phyloP scores from a whole-genome alignment of 2,888 invertebrate species.

The Leptopterna dolabrata region DNA sequence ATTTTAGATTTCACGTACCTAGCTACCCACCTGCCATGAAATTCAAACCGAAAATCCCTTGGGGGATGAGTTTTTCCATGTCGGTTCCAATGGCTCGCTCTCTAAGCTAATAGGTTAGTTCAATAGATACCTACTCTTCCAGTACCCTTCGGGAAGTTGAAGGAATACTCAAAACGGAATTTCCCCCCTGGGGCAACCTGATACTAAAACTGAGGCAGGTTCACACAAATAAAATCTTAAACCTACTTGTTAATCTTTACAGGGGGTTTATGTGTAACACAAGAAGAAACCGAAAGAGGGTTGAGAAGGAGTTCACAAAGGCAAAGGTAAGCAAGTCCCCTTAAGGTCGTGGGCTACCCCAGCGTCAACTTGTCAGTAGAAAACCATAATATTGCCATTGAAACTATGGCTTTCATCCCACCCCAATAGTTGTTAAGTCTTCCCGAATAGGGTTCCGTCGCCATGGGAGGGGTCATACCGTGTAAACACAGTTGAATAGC shows the following conservation, averaged over 20 bases:
- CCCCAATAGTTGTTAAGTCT: background rate
- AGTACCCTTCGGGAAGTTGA: too few relatives aligned
- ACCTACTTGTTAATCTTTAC: background rate
- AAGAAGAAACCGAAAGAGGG: background rate
- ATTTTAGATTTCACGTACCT: too few relatives aligned
- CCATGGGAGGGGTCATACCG: background rate
- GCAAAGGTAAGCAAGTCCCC: background rate
- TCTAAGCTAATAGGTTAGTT: too few relatives aligned
- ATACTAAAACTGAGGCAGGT: too few relatives aligned
- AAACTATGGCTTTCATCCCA: background rate
- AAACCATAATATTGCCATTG: background rate
- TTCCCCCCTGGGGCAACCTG: too few relatives aligned
- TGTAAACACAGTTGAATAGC: background rate
- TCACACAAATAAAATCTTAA: background rate
- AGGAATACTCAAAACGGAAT: too few relatives aligned
- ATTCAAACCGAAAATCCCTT: too few relatives aligned
- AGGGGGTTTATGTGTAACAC: background rate
- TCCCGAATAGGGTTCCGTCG: background rate
- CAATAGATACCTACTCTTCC: too few relatives aligned
- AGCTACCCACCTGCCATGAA: too few relatives aligned
- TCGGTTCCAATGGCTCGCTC: too few relatives aligned
- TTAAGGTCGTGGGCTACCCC: background rate
- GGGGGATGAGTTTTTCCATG: too few relatives aligned
- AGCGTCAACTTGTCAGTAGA: background rate
- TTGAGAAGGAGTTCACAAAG: background rate